Conservation (phyloP, 2,113 vertebrate species). For the Istiophorus platypterus region DNA sequence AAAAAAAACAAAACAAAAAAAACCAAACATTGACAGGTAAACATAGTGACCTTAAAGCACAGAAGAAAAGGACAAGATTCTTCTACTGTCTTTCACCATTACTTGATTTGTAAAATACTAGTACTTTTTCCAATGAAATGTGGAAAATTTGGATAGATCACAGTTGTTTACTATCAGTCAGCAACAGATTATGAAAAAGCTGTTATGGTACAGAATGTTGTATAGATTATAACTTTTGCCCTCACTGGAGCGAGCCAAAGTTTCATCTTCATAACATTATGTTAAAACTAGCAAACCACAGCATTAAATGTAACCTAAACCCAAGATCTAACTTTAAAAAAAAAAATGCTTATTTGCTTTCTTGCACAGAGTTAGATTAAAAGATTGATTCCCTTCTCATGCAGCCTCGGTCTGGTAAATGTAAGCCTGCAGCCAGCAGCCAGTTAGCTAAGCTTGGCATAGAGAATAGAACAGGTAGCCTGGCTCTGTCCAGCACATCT, state of each 20-base stretch:
- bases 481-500: not conserved
- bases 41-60: no score
- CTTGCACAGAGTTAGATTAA: not conserved
- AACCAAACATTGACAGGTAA: no score
- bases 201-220: not conserved
- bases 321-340: not conserved
- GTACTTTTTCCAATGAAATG: not conserved
- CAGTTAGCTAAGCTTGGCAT: not conserved
- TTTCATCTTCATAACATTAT: not conserved
- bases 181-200: not conserved
- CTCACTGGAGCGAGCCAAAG: not conserved
- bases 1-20: not conserved
- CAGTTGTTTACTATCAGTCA: no score
- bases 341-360: not conserved
- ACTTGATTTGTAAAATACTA: no score
- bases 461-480: not conserved
- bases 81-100: no score
- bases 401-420: not conserved
- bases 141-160: not conserved
- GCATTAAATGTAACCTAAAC: no score
- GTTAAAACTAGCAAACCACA: not conserved
- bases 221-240: not conserved
- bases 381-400: not conserved
- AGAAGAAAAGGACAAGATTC: no score
- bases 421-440: not conserved